Percentiles rank a stretch among this genome's conserved stretches.
Evolutionary conservation across 2,797 vertebrate species (phyloP).

Genomic region (Sebastes hopkinsi): DNA sequence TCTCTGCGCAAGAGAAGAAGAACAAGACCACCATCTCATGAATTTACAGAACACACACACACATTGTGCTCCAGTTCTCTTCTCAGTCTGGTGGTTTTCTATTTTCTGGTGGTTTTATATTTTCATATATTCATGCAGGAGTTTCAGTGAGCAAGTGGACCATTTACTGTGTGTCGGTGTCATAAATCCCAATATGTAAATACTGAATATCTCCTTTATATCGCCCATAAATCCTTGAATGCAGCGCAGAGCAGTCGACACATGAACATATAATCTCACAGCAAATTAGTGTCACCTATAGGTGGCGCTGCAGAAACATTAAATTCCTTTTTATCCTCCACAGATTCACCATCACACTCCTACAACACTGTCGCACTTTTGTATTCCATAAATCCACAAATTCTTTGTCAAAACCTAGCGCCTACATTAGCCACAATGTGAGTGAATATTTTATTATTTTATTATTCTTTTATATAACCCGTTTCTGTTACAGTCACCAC

Average conservation of each 20-base stretch:
- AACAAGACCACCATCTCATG: background rate
- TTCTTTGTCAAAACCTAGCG: too few relatives aligned
- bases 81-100: constrained; percentile 13
- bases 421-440: too few relatives aligned
- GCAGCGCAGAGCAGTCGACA: background rate
- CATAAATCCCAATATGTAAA: background rate
- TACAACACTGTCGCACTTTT: background rate
- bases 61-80: background rate
- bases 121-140: constrained; percentile 29
- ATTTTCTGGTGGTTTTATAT: constrained; percentile 5
- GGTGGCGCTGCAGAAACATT: background rate
- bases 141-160: background rate
- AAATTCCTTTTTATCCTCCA: background rate
- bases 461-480: background rate
- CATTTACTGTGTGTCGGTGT: background rate
- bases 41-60: constrained; percentile 5
- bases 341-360: background rate
- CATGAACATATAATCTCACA: background rate
- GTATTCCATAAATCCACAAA: too few relatives aligned
- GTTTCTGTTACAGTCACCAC: background rate
- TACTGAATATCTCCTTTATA: background rate
- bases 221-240: background rate
- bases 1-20: background rate
- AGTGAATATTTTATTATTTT: too few relatives aligned
- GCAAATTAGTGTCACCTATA: background rate